Evolutionary conservation across 2,888 invertebrate species (phyloP).

Genomic region (Tetropium fuscum): DNA sequence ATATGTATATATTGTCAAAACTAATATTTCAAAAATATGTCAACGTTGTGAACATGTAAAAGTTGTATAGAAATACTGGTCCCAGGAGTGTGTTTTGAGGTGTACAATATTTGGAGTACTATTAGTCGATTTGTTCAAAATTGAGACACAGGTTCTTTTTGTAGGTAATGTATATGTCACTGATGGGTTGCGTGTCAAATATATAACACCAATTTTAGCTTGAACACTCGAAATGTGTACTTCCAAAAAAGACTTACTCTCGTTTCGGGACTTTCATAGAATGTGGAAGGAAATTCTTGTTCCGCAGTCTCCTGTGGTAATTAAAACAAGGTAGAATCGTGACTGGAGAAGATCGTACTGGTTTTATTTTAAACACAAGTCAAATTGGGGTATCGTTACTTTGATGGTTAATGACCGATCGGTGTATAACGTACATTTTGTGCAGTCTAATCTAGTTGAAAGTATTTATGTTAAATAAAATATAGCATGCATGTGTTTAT

Average conservation of each 20-base stretch:
- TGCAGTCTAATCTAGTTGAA: slow-evolving; percentile 21
- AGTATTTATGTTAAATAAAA: slow-evolving; percentile 12
- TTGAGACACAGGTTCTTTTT: too few species aligned
- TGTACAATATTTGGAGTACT: too few species aligned
- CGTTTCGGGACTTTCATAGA: slow-evolving; percentile 58
- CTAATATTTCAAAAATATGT: too few species aligned
- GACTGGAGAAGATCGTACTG: slow-evolving; percentile 3
- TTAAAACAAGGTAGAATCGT: slow-evolving; percentile 43
- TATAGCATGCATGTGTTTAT: slow-evolving; percentile 14
- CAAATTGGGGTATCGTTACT: slow-evolving; percentile 32
- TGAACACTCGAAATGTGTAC: slow-evolving; percentile 9
- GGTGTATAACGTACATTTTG: slow-evolving; percentile 12
- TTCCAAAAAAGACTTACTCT: slow-evolving; percentile 51
- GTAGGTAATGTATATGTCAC: too few species aligned
- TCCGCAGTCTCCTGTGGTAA: slow-evolving; percentile 60
- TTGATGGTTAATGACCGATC: slow-evolving; percentile 4
- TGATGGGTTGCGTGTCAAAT: background rate
- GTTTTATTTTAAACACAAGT: slow-evolving; percentile 25
- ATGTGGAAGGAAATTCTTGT: slow-evolving; percentile 63
- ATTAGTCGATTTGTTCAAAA: too few species aligned
- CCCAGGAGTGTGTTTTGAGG: too few species aligned
- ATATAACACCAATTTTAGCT: slow-evolving; percentile 5
- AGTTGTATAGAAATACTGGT: too few species aligned
- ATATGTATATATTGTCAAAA: too few species aligned
- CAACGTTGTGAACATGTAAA: too few species aligned